A percentile compares a stretch with the other conserved stretches of the same genome.
These are phyloP conservation scores for Rhabdophis nuchalis DNA, from an alignment of 2,797 vertebrate genomes.

Conservation along the genomic window DNA sequence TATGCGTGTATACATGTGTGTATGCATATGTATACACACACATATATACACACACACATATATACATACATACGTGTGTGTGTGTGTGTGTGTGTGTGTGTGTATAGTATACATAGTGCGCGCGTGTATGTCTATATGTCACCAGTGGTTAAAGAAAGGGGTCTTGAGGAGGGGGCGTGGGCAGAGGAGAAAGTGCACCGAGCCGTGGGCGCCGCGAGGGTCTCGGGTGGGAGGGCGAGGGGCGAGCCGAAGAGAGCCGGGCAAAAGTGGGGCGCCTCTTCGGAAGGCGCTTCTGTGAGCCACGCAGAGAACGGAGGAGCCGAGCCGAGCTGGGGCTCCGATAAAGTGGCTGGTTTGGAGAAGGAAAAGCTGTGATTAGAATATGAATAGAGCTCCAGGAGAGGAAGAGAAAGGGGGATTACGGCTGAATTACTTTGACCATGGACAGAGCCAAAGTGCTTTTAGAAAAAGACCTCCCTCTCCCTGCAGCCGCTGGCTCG, in stretches of 20 bases:
- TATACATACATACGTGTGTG: too few relatives aligned
- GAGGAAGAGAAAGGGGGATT: constrained; percentile 94
- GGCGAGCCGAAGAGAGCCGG: neutral
- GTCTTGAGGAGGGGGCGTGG: neutral
- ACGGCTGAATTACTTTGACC: constrained; percentile 93
- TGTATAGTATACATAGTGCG: too few relatives aligned
- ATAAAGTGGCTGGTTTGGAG: constrained; percentile 93
- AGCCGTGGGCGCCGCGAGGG: neutral
- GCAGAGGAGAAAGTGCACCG: neutral
- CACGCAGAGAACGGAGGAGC: constrained; percentile 85
- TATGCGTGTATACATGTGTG: too few relatives aligned
- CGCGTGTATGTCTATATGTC: neutral
- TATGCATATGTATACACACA: too few relatives aligned
- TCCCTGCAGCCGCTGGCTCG: neutral
- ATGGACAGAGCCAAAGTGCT: constrained; percentile 85
- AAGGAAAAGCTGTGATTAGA: constrained; percentile 99
- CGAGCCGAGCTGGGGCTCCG: constrained; percentile 87
- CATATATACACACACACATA: too few relatives aligned
- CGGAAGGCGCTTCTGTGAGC: constrained; percentile 65
- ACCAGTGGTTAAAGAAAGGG: neutral
- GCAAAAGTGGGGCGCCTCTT: constrained; percentile 44
- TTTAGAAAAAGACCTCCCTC: constrained; percentile 24
- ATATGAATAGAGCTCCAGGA: constrained; percentile 98
- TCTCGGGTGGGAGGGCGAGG: neutral
- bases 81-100: too few relatives aligned